Conservation (phyloP, 2,888 invertebrate genomes). For the Mayetiola destructor region DNA sequence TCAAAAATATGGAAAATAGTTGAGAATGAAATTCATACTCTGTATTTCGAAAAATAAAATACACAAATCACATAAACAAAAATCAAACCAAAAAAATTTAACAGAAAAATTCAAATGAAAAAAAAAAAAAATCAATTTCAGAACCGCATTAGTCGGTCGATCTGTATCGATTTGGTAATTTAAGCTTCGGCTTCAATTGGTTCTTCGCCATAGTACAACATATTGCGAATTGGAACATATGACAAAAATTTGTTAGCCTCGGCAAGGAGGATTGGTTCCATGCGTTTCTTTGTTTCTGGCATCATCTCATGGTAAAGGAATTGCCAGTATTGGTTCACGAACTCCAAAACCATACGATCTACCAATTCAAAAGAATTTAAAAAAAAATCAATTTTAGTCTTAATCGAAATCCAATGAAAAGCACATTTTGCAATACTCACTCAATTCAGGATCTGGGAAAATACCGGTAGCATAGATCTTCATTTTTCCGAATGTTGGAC, state of each 20-base stretch:
- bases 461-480: constrained; percentile 43
- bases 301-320: constrained; percentile 37
- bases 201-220: constrained; percentile 21
- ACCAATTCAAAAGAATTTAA: background rate
- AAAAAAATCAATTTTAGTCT: no score
- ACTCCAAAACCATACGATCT: constrained; percentile 35
- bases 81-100: background rate
- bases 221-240: constrained; percentile 29
- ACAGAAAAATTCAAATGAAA: background rate
- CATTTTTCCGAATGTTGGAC: constrained; percentile 49
- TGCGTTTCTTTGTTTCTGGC: constrained; percentile 32
- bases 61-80: background rate
- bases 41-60: constrained; percentile 11
- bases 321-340: constrained; percentile 45
- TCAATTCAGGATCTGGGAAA: constrained; percentile 46
- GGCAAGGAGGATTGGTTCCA: constrained; percentile 29
- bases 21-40: background rate
- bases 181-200: background rate
- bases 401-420: background rate
- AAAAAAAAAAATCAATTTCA: no score
- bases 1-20: no score
- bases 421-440: constrained; percentile 36
- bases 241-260: constrained; percentile 29
- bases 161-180: no score
- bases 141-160: no score